These are phyloP conservation scores for Climacteris rufus DNA, from an alignment of 2,113 vertebrate species.

Conservation along the genomic window DNA sequence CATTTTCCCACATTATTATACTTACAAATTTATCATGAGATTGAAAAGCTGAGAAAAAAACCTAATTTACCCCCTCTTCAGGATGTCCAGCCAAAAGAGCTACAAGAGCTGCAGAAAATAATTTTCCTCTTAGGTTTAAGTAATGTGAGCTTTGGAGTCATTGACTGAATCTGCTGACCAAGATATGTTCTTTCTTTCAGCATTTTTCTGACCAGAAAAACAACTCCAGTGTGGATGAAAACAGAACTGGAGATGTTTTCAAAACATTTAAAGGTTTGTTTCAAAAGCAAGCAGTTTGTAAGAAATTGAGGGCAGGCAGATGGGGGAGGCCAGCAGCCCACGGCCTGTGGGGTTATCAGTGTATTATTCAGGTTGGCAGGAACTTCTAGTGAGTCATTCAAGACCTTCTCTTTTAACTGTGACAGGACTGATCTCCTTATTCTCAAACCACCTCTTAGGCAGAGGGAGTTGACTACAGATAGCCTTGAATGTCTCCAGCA, in stretches of 20 bases:
- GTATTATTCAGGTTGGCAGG: not conserved
- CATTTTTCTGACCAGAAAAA: constrained; percentile 11
- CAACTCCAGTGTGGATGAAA: not conserved
- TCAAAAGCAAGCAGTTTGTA: not conserved
- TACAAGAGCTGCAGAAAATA: not conserved
- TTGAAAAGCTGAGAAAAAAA: not conserved
- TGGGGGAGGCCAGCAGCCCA: not conserved
- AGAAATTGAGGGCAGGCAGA: not conserved
- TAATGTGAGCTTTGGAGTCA: not conserved
- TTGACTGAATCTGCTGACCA: not conserved
- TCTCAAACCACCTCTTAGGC: not conserved
- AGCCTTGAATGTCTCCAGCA: not conserved
- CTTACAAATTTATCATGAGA: not conserved
- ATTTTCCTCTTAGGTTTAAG: not conserved
- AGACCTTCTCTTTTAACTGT: not conserved
- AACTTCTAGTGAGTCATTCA: not conserved
- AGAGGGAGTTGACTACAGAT: not conserved
- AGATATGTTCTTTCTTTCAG: not conserved
- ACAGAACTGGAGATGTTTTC: not conserved
- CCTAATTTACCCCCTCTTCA: not conserved
- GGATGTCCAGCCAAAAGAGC: not conserved
- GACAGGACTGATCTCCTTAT: not conserved
- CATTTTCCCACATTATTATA: not conserved
- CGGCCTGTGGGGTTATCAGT: not conserved
- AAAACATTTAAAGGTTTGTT: not conserved